Evolutionary conservation across 2,888 invertebrate species (phyloP).

Genomic region (Pandemis cinnamomeana): DNA sequence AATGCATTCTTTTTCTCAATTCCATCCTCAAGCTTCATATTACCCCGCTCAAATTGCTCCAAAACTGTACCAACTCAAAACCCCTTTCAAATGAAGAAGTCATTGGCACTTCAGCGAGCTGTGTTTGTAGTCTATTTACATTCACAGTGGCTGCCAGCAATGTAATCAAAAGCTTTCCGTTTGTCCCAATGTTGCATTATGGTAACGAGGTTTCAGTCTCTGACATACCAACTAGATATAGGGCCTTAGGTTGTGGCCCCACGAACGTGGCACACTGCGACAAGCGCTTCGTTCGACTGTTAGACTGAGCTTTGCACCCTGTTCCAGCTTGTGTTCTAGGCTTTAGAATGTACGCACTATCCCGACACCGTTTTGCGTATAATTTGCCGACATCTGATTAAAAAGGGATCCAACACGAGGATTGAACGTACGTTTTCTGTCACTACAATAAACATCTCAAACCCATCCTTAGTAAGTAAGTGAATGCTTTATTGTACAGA

Average conservation of each 20-base stretch:
- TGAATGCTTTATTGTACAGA: too few species aligned
- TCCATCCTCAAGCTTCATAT: background rate
- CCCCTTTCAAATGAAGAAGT: slow-evolving; percentile 41
- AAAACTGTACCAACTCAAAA: slow-evolving; percentile 18
- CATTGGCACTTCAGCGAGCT: slow-evolving; percentile 55
- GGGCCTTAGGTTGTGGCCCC: background rate
- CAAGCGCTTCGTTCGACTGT: background rate
- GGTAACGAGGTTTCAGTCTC: slow-evolving; percentile 61
- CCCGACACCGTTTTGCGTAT: too few species aligned
- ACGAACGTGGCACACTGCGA: background rate
- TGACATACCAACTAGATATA: slow-evolving; percentile 3
- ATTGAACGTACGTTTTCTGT: too few species aligned
- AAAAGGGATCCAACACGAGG: too few species aligned
- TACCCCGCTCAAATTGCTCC: slow-evolving; percentile 3
- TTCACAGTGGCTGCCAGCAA: slow-evolving; percentile 63
- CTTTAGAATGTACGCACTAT: too few species aligned
- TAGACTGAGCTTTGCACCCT: too few species aligned
- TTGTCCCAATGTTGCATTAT: slow-evolving; percentile 72
- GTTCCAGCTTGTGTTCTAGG: too few species aligned
- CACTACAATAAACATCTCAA: too few species aligned
- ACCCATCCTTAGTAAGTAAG: too few species aligned
- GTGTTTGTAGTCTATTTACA: slow-evolving; percentile 62
- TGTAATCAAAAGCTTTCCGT: slow-evolving; percentile 71
- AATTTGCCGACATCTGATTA: too few species aligned
- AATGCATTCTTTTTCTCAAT: background rate